Evolutionary conservation across 64 coral and sea anemone genomes (phyloP).

Genomic region (Dendrophyllia cribrosa): DNA sequence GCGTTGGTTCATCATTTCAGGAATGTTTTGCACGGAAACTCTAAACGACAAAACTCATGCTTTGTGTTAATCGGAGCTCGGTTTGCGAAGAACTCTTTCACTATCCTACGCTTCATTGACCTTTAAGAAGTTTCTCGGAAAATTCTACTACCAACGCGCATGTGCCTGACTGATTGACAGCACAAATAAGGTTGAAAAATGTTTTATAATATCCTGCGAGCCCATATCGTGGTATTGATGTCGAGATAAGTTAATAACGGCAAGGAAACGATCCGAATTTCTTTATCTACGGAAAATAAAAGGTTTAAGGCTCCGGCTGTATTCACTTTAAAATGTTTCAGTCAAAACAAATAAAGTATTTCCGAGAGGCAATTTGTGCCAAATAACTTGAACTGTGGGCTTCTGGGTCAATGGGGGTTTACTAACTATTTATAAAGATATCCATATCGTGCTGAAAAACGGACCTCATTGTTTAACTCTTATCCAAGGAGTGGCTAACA

Average conservation of each 20-base stretch:
- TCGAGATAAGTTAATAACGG: not conserved
- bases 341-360: slow-evolving; percentile 9
- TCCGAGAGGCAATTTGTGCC: not conserved
- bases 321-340: not conserved
- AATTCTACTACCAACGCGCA: slow-evolving; percentile 24
- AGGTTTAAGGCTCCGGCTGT: not conserved
- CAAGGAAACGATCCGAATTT: not conserved
- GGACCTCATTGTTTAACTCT: too few species aligned
- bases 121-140: slow-evolving; percentile 73
- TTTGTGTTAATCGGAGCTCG: not conserved
- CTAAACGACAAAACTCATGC: not conserved
- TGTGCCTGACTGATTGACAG: slow-evolving; percentile 55
- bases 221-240: not conserved
- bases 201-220: not conserved
- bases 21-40: slow-evolving; percentile 23
- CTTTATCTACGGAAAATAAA: not conserved
- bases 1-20: slow-evolving; percentile 7
- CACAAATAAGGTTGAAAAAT: not conserved
- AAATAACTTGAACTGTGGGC: not conserved
- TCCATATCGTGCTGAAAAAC: too few species aligned
- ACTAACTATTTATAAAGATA: not conserved
- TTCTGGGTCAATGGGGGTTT: not conserved
- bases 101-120: slow-evolving; percentile 59
- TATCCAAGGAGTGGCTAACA: too few species aligned
- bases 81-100: not conserved